Evolutionary conservation across 2,888 invertebrate species (phyloP), one percentile per base, ranked within the genome.

Genomic region (Stenchaetothrips biformis): DNA sequence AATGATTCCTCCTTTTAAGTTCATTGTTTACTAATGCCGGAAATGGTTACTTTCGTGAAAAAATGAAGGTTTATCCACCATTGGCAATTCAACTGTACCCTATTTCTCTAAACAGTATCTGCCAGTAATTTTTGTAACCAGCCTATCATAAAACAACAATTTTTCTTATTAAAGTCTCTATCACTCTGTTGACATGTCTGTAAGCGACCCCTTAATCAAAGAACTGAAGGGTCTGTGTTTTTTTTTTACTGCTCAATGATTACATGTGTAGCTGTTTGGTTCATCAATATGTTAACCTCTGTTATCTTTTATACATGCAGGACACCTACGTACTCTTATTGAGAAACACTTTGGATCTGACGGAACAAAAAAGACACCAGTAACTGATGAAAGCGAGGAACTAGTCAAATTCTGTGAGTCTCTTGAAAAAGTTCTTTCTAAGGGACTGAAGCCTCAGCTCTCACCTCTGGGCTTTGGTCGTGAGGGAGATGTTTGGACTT

Each of bases 371-470:
- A 74, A 74, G 25, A 11, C 25, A 2, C 81, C 82, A 3, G 88
- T 89, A 81, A 86, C 85, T 16, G 91, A 91, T 84, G 85, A 86
- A 18, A 88, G 89, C 85, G 85, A 86, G 62, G 84, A 88, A 81
- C 85, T 92, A 18, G 83, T 86, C 79, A 85, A 86, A 11, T 88
- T 91, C 82, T 91, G 91, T 84, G 87, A 87, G 83, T 88, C 87
- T 81, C 83, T 91, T 77, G 91, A 92, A 85, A 88, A 86, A 84
- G 89, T 92, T 81, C 89, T 92, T 81, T 87, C 88, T 82, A 88
- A 88, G 84, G 92, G 91, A 27, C 85, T 92, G 25, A 83, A 87
- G 78, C 84, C 86, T 79, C 86, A 86, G 49, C 83, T 86, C 78
- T 87, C 86, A 82, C 84, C 86, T 6, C 85, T 88, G 81, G 87